Evolutionary conservation across 2,888 invertebrate species (phyloP).

Genomic region (Empis livida): DNA sequence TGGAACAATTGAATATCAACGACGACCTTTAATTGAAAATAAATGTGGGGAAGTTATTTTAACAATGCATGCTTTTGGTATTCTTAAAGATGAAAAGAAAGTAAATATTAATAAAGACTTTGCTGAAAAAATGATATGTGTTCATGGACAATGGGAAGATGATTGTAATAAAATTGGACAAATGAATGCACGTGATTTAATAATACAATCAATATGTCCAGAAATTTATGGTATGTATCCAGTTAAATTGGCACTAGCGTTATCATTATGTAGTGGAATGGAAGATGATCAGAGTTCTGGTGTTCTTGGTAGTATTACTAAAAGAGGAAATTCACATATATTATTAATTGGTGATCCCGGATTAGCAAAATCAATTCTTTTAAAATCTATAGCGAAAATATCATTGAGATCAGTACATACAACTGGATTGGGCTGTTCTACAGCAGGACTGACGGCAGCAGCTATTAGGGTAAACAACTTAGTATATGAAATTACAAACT

Average conservation of each 20-base stretch:
- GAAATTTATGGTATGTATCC: slow-evolving; percentile 73
- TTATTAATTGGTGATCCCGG: slow-evolving; percentile 80
- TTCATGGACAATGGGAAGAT: slow-evolving; percentile 12
- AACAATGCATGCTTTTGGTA: slow-evolving; percentile 32
- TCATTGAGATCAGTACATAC: slow-evolving; percentile 61
- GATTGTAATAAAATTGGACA: slow-evolving; percentile 45
- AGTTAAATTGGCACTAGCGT: slow-evolving; percentile 71
- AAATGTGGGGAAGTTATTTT: slow-evolving; percentile 8
- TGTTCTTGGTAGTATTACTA: slow-evolving; percentile 39
- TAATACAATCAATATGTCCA: slow-evolving; percentile 72
- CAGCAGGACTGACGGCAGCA: slow-evolving; percentile 79
- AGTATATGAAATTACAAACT: too few relatives aligned
- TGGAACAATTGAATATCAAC: slow-evolving; percentile 62
- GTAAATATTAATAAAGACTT: slow-evolving; percentile 54
- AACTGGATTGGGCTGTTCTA: slow-evolving; percentile 74
- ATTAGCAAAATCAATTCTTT: slow-evolving; percentile 77
- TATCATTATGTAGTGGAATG: slow-evolving; percentile 41
- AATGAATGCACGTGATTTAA: slow-evolving; percentile 60
- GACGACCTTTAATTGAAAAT: slow-evolving; percentile 42
- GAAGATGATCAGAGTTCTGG: slow-evolving; percentile 29
- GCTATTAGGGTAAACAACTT: slow-evolving; percentile 73
- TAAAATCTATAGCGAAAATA: slow-evolving; percentile 46
- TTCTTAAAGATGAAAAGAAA: slow-evolving; percentile 51
- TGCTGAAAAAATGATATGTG: slow-evolving; percentile 34
- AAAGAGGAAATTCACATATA: slow-evolving; percentile 70